A percentile compares a stretch with the other conserved stretches of the same genome.
Evolutionary conservation across 2,797 vertebrate genomes (phyloP).

Genomic region (Galago senegalensis): DNA sequence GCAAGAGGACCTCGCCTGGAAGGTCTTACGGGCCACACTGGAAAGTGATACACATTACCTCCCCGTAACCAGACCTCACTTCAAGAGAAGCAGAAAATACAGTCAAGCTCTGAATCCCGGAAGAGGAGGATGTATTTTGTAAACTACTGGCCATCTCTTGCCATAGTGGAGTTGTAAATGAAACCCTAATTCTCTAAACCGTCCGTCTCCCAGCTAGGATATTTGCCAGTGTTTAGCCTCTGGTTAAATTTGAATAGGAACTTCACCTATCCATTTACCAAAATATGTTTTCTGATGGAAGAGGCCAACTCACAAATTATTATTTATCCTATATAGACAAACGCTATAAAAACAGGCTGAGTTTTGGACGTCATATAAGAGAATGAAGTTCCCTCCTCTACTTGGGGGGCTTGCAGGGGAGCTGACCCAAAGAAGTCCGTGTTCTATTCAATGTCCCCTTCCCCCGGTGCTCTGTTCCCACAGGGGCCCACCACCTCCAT

Average conservation of each 20-base stretch:
- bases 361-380: neutral
- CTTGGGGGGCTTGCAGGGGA: neutral
- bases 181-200: constrained; percentile 12
- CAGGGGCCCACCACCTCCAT: neutral
- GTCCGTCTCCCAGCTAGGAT: neutral
- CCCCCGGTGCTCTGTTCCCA: neutral
- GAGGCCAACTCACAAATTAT: neutral
- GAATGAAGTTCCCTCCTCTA: neutral
- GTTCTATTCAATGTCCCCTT: neutral
- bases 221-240: neutral
- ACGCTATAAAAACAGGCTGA: neutral
- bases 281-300: constrained; percentile 40
- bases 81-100: neutral
- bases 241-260: neutral
- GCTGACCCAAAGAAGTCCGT: neutral
- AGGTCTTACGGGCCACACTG: neutral
- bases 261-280: neutral
- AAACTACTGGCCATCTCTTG: neutral
- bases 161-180: neutral
- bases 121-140: neutral
- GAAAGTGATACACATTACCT: neutral
- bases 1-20: neutral
- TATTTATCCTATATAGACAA: neutral
- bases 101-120: neutral
- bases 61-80: neutral